phyloP scores from a whole-genome alignment of 1,140 invertebrate genomes.

The Drosophila willistoni region DNA sequence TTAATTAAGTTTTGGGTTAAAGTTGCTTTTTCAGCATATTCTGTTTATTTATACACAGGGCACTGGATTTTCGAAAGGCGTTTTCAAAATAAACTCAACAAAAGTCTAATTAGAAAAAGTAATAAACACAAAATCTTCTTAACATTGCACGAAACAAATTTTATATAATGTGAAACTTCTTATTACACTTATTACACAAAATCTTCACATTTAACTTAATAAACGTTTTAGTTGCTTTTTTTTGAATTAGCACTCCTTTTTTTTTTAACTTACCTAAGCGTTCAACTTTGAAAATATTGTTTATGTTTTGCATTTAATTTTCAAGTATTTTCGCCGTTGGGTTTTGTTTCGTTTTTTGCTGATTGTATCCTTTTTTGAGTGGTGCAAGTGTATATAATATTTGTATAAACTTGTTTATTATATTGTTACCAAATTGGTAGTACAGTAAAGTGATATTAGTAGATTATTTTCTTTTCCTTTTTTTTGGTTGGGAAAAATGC shows the following conservation, averaged over 20 bases:
- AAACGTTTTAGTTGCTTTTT: slow-evolving; percentile 22
- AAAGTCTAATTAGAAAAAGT: no score
- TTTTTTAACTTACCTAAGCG: slow-evolving; percentile 10
- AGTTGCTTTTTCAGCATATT: no score
- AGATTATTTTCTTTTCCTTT: neutral
- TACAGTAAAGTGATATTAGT: neutral
- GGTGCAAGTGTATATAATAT: neutral
- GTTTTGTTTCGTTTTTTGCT: slow-evolving; percentile 13
- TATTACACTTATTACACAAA: neutral
- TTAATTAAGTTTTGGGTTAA: neutral
- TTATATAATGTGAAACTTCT: neutral
- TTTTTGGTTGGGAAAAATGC: slow-evolving; percentile 15
- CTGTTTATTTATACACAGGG: no score
- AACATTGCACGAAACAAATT: neutral
- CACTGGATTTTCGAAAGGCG: no score
- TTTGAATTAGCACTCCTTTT: neutral
- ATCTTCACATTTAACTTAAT: no score
- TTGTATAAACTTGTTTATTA: slow-evolving; percentile 2
- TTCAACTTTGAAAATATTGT: slow-evolving; percentile 4
- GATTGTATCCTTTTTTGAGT: neutral
- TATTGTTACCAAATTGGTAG: no score
- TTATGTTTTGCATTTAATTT: slow-evolving; percentile 1
- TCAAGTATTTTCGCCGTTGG: slow-evolving; percentile 9
- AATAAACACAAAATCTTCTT: no score
- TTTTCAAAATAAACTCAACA: no score